These are phyloP conservation scores for Asarcornis scutulata DNA, from an alignment of 2,113 vertebrate species.

Conservation along the genomic window DNA sequence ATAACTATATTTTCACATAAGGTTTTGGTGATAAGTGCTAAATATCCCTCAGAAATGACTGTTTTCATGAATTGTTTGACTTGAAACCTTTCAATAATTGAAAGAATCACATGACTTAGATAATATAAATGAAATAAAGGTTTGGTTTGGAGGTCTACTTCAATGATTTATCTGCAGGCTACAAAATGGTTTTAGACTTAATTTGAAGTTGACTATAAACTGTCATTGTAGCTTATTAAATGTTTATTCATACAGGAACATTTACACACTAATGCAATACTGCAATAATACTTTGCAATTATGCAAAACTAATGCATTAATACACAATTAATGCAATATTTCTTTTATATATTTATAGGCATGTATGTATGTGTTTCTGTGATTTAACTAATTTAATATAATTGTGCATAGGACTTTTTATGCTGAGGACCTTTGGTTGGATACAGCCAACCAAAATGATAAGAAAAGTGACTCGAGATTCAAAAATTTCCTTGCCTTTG, in stretches of 20 bases:
- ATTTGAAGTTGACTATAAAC: neutral
- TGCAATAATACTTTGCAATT: no score
- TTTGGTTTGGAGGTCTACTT: neutral
- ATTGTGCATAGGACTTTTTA: neutral
- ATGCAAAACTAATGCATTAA: no score
- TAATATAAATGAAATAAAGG: neutral
- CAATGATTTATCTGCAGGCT: neutral
- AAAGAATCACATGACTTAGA: neutral
- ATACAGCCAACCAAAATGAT: neutral
- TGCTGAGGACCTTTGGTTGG: neutral
- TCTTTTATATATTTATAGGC: neutral
- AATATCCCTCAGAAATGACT: neutral
- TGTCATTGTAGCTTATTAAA: neutral
- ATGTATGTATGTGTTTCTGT: no score
- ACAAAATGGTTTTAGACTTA: neutral
- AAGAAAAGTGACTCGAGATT: neutral
- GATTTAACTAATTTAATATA: no score
- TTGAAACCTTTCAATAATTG: neutral
- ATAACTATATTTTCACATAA: neutral
- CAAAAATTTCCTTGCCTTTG: neutral
- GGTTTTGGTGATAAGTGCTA: neutral
- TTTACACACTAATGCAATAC: neutral
- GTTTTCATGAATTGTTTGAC: neutral
- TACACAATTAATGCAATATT: neutral
- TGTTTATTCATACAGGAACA: neutral